Conservation (phyloP, 1,140 invertebrate genomes). For the Dendroctonus valens region DNA sequence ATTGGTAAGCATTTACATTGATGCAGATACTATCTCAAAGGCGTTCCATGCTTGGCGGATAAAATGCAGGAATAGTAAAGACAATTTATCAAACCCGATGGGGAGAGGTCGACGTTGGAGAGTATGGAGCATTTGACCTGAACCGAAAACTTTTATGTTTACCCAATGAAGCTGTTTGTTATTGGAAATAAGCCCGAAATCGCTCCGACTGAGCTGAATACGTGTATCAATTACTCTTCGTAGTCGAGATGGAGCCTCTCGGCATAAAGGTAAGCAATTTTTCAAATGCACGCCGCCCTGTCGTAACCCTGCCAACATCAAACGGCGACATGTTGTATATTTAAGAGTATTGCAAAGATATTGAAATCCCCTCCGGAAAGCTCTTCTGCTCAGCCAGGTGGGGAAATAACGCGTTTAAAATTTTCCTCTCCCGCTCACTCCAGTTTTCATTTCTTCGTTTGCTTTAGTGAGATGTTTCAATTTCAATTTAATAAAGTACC, state of each 20-base stretch:
- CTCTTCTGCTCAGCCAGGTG: not conserved
- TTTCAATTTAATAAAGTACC: too few relatives aligned
- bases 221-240: conserved; percentile 18
- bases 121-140: not conserved
- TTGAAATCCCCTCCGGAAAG: conserved; percentile 12
- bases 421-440: too few relatives aligned
- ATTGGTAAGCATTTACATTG: too few relatives aligned
- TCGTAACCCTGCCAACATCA: conserved; percentile 6
- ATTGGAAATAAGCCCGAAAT: conserved; percentile 4
- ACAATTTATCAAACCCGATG: too few relatives aligned
- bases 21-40: too few relatives aligned
- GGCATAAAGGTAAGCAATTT: conserved; percentile 12
- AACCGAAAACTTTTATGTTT: not conserved
- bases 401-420: too few relatives aligned
- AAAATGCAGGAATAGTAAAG: too few relatives aligned
- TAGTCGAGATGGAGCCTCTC: conserved; percentile 3
- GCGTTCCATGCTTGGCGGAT: too few relatives aligned
- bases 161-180: conserved; percentile 2
- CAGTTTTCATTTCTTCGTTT: too few relatives aligned
- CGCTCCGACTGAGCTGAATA: conserved; percentile 12
- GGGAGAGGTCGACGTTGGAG: too few relatives aligned
- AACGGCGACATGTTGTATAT: conserved; percentile 22
- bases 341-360: conserved; percentile 23
- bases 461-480: too few relatives aligned
- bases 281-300: conserved; percentile 5